Evolutionary conservation across 2,888 invertebrate genomes (phyloP).

Genomic region (Seira ritae): DNA sequence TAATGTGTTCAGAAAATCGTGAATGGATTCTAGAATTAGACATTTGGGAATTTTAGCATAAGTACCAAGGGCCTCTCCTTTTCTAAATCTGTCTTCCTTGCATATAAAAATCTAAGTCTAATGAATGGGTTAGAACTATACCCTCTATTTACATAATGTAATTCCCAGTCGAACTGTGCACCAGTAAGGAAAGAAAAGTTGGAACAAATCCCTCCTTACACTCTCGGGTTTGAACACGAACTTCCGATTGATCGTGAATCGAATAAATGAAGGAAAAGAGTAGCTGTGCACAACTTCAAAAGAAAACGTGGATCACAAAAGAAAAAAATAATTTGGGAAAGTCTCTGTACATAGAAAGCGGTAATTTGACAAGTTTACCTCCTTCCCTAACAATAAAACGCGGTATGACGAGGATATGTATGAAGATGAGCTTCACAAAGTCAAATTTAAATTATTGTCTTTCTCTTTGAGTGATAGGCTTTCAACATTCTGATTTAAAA

Average conservation of each 20-base stretch:
- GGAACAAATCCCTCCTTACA: neutral
- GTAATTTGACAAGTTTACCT: conserved; percentile 7
- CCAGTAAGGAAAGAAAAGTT: neutral
- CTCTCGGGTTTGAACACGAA: neutral
- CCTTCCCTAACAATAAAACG: too few species aligned
- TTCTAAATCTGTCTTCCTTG: neutral
- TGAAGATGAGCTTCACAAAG: too few species aligned
- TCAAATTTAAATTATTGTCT: too few species aligned
- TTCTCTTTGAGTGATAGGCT: too few species aligned
- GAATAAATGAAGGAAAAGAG: conserved; percentile 21
- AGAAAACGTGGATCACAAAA: neutral
- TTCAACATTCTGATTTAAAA: too few species aligned
- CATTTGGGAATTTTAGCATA: conserved; percentile 27
- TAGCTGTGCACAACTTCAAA: neutral
- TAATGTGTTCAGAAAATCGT: conserved; percentile 25
- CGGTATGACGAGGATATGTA: too few species aligned
- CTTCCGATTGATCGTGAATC: conserved; percentile 11
- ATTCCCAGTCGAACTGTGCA: neutral
- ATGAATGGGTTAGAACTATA: neutral
- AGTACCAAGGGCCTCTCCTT: neutral
- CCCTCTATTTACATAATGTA: conserved; percentile 6
- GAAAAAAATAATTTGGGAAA: conserved; percentile 8
- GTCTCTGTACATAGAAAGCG: neutral
- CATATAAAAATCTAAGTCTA: neutral
- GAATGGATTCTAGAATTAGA: conserved; percentile 37